These are phyloP conservation scores for Macrobrachium nipponense DNA, from an alignment of 1,140 invertebrate genomes.

Conservation along the genomic window DNA sequence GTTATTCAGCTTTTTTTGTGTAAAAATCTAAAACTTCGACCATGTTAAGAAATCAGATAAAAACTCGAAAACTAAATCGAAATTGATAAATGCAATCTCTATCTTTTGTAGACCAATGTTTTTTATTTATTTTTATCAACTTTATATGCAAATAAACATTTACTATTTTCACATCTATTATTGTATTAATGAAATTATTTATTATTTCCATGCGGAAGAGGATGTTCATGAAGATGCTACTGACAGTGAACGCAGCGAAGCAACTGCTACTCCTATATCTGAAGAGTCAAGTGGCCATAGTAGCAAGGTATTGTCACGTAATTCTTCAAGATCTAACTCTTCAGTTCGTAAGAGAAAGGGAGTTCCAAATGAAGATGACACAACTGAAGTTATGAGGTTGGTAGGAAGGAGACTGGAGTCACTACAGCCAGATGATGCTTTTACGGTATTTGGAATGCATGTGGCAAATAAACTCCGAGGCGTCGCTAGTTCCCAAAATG, in stretches of 20 bases:
- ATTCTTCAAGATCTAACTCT: conserved; percentile 26
- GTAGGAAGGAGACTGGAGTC: conserved; percentile 28
- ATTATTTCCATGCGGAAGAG: conserved; percentile 23
- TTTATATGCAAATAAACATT: conserved; percentile 17
- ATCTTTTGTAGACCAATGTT: conserved; percentile 16
- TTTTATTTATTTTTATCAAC: conserved; percentile 24
- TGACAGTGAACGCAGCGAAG: conserved; percentile 13
- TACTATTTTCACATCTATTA: conserved; percentile 27
- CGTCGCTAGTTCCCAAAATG: conserved; percentile 19
- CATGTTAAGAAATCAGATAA: not conserved
- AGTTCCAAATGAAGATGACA: conserved; percentile 25
- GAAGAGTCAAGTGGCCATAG: conserved; percentile 26
- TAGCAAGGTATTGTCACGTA: conserved; percentile 24
- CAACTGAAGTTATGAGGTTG: conserved; percentile 26
- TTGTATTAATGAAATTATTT: conserved; percentile 29
- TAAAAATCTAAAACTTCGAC: conserved; percentile 19
- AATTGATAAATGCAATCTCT: not conserved
- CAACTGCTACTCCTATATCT: conserved; percentile 23
- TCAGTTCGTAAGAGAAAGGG: conserved; percentile 26
- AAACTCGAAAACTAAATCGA: too few species aligned
- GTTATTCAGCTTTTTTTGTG: conserved; percentile 22
- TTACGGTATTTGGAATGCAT: conserved; percentile 25
- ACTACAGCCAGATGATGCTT: conserved; percentile 22
- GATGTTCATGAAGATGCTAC: conserved; percentile 26
- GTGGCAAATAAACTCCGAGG: conserved; percentile 24